Conservation (phyloP, 2,113 vertebrate species). For the Nesospiza acunhae region DNA sequence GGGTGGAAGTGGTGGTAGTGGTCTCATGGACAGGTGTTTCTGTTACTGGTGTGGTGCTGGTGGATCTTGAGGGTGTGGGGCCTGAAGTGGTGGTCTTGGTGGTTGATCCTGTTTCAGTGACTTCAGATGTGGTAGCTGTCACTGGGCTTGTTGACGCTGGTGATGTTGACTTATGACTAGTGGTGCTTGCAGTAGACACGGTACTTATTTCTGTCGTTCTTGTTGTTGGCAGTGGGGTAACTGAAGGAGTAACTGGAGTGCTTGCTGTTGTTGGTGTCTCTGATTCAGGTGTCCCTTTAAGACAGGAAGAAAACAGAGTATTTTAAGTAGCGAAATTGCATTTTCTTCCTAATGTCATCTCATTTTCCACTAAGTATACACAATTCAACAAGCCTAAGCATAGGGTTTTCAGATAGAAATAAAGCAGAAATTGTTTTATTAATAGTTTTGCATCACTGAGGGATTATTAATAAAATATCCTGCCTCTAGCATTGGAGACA, state of each 20-base stretch:
- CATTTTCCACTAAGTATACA: not conserved
- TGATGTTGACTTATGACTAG: not conserved
- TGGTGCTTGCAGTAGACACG: not conserved
- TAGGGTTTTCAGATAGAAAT: not conserved
- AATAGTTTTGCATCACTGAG: not conserved
- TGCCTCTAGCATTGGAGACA: not conserved
- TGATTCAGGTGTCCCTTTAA: not conserved
- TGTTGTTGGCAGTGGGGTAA: not conserved
- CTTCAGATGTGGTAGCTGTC: not conserved
- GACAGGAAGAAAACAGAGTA: not conserved
- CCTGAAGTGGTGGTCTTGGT: not conserved
- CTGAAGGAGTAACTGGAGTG: not conserved
- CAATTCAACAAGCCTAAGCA: not conserved
- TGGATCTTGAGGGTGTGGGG: not conserved
- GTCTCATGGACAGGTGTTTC: rapidly evolving
- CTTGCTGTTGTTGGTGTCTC: rapidly evolving
- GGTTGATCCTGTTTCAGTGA: rapidly evolving
- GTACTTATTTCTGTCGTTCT: not conserved
- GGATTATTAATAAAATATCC: not conserved
- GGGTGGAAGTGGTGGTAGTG: not conserved
- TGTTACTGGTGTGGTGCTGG: not conserved
- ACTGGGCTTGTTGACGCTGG: not conserved
- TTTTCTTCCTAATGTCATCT: not conserved
- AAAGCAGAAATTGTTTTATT: not conserved
- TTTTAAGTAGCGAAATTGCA: not conserved